Base-by-base conservation (phyloP, 1,140 invertebrate species). In the Microplitis mediator region DNA sequence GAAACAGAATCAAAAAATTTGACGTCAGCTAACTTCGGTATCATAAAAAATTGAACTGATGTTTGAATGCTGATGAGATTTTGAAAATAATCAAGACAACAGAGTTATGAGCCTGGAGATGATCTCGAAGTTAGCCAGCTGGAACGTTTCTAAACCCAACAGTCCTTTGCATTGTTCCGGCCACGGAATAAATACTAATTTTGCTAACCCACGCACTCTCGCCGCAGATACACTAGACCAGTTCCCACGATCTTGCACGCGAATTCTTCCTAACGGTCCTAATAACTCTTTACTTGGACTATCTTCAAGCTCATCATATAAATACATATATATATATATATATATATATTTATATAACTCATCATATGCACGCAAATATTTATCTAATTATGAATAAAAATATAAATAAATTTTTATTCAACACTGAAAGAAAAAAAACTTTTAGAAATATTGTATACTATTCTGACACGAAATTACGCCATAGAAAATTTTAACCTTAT, bases 171-270 rank as follows among this genome's bases (percentile, higher is more conserved):
- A 67, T 67, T 64, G 72, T 67, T 67, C 45, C 35, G 32, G 60
- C 60, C 31, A 62, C 16, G 50, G 71, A 73, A 71, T 77, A 75
- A 73, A 77, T 71, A 77, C 74, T 77, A 77, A 77, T 77, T 77
- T 69, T 71, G 76, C 71, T 77, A 75, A 77, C 71, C 72, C 75
- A 76, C 72, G 69, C 62, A 34, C 69, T 68, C 71, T 64, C 45
- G 45, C 23, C 52, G 64, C 64, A 74, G 68, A 77, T 65, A 71
- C 69, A 75, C 71, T 73, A 77, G 72, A 74, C 68, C 62, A 75
- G 69, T 77, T 77, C 76, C 76, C 76, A 77, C 76, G 76, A 75
- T 74, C 66, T 77, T 75, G 72, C 76, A 72, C 70, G 75, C 70
- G 72, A 77, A 77, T 77, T 73, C 61, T 52, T 62, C 35, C 45